These are phyloP conservation scores for Sarcophilus harrisii DNA, from an alignment of 2,797 vertebrate species.

Conservation along the genomic window DNA sequence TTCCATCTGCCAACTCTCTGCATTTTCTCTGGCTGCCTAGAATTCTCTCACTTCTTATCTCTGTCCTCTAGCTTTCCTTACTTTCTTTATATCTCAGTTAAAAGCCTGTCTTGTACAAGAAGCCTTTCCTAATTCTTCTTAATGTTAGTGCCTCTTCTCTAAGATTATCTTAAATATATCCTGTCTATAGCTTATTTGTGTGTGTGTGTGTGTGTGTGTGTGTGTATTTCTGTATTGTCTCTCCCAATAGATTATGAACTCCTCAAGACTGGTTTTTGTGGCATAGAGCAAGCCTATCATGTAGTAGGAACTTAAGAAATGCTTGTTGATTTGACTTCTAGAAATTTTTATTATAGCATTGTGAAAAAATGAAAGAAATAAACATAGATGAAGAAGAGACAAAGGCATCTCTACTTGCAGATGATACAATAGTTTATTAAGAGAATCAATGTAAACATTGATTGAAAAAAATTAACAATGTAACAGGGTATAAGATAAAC, in stretches of 20 bases:
- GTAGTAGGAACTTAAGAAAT: not conserved
- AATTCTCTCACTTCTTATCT: not conserved
- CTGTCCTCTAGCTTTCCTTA: not conserved
- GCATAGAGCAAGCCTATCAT: too few relatives aligned
- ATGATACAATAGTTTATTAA: not conserved
- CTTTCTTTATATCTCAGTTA: not conserved
- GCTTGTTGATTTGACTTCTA: not conserved
- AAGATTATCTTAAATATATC: not conserved
- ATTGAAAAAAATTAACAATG: not conserved
- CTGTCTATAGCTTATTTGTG: not conserved
- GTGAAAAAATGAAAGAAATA: not conserved
- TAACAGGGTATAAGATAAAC: not conserved
- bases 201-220: too few relatives aligned
- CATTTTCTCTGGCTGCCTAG: not conserved
- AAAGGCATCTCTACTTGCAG: not conserved
- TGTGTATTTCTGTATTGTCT: not conserved
- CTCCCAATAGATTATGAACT: not conserved
- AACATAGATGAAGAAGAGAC: not conserved
- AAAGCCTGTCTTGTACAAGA: not conserved
- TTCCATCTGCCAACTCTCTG: not conserved
- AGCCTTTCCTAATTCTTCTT: not conserved
- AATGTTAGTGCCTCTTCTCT: not conserved
- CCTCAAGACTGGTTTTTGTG: not conserved
- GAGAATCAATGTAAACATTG: not conserved
- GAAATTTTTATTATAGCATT: not conserved